Evolutionary conservation across 2,888 invertebrate species (phyloP).

Genomic region (Mesopsocus fuscifrons): DNA sequence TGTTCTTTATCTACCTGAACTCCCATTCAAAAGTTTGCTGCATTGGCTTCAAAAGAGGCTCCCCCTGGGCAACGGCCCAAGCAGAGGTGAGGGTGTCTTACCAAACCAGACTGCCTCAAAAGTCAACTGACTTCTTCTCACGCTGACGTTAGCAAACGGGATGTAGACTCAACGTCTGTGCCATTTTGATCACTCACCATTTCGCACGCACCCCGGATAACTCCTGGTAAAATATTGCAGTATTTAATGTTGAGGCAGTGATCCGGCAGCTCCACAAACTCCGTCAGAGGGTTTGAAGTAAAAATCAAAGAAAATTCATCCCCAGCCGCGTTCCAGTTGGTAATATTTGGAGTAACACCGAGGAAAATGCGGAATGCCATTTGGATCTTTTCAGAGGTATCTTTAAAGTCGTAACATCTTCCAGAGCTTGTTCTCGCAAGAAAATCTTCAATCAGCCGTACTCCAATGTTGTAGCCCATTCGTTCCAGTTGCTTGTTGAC

Average conservation of each 20-base stretch:
- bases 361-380: conserved; percentile 61
- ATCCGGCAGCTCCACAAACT: conserved; percentile 90
- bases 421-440: conserved; percentile 77
- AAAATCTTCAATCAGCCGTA: conserved; percentile 93
- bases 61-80: too few species aligned
- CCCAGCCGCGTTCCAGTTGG: conserved; percentile 83
- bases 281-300: conserved; percentile 88
- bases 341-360: conserved; percentile 79
- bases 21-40: too few species aligned
- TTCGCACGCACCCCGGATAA: conserved; percentile 85
- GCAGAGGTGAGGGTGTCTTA: too few species aligned
- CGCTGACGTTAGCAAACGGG: too few species aligned
- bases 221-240: conserved; percentile 81
- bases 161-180: too few species aligned
- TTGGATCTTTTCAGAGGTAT: conserved; percentile 89
- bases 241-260: conserved; percentile 68
- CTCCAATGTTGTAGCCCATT: conserved; percentile 97
- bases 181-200: conserved; percentile 44
- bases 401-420: conserved; percentile 86
- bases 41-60: too few species aligned
- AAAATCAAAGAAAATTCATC: conserved; percentile 94
- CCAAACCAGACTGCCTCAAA: too few species aligned
- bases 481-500: conserved; percentile 92
- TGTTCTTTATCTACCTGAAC: too few species aligned
- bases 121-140: too few species aligned